Evolutionary conservation across 2,888 invertebrate species (phyloP).

Genomic region (Dicyrtoma fusca): DNA sequence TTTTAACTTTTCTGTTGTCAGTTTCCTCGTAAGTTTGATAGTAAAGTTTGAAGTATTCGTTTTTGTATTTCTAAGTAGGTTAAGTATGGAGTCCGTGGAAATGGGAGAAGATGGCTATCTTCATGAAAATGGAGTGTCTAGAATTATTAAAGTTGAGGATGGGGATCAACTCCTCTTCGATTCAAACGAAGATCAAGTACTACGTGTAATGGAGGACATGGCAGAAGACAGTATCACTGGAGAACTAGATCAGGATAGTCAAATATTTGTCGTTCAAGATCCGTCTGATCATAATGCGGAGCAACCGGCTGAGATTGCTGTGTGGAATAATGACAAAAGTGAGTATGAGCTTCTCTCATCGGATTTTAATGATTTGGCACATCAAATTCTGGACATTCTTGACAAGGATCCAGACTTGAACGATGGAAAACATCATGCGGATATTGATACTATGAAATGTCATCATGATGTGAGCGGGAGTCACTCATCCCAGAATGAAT

Average conservation of each 20-base stretch:
- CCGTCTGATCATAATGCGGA: background rate
- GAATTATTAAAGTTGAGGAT: too few species aligned
- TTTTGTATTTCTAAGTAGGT: too few species aligned
- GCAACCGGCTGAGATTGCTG: conserved; percentile 13
- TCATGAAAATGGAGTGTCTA: too few species aligned
- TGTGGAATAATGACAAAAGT: conserved; percentile 24
- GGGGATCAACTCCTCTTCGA: too few species aligned
- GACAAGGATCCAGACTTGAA: background rate
- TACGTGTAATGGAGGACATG: background rate
- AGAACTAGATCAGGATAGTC: background rate
- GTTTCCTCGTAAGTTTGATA: too few species aligned
- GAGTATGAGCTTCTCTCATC: conserved; percentile 26
- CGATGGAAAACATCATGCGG: background rate
- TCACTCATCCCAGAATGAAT: background rate
- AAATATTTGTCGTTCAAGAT: conserved; percentile 21
- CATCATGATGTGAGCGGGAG: background rate
- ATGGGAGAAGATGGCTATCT: too few species aligned
- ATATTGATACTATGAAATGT: background rate
- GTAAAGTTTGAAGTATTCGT: too few species aligned
- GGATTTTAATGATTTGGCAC: conserved; percentile 4
- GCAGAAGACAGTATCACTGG: background rate
- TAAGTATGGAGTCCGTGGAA: too few species aligned
- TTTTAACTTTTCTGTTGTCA: too few species aligned
- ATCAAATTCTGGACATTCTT: conserved; percentile 24
- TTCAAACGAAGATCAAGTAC: background rate